Base-by-base conservation (phyloP, 2,888 invertebrate genomes). In the Lypha dubia region DNA sequence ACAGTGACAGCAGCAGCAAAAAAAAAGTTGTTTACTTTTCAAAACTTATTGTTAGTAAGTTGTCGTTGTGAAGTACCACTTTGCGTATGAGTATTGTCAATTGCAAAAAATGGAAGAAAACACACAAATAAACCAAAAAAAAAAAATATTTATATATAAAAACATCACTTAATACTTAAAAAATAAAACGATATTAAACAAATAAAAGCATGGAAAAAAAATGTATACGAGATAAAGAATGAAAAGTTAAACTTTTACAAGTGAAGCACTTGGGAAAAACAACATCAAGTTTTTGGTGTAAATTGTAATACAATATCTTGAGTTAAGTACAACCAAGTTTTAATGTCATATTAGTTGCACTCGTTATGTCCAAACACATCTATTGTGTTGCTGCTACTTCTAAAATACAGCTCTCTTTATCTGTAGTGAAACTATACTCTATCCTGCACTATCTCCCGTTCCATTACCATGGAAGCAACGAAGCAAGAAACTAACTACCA, bases 311-410 rank as follows among this genome's bases (percentile, higher is more conserved):
- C 84, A 84, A 84, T 76, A 80, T 82, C 82, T 80, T 62, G 71
- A 71, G 71, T 67, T 76, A 76, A 84, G 79, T 75, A 75, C 41
- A 75, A 79, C 71, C 76, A 84, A 84, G 71, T 84, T 84, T 84
- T 84, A 84, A 84, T 84, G 80, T 84, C 80, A 80, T 84, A 84
- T 84, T 84, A 84, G 84, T 76, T 84, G 84, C 84, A 84, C 75
- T 79, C 53, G 83, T 65, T 70, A 65, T 73, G 75, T 60, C 76
- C 80, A 76, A 70, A 71, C 68, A 73, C 62, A 75, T 75, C 51
- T 58, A 75, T 53, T 70, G 24, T 38, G 8, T 1, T 15, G 8
- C 4, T 15, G 51, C 32, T 20, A 20, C 20, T 7, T 38, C 58
- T 20, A 24, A 46, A 9, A 4, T 17, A 28, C 44, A 6, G 38